Percentiles rank a stretch among this genome's conserved stretches.
These are phyloP conservation scores for Mythimna lalbum DNA, from an alignment of 2,888 invertebrate species.

Conservation along the genomic window DNA sequence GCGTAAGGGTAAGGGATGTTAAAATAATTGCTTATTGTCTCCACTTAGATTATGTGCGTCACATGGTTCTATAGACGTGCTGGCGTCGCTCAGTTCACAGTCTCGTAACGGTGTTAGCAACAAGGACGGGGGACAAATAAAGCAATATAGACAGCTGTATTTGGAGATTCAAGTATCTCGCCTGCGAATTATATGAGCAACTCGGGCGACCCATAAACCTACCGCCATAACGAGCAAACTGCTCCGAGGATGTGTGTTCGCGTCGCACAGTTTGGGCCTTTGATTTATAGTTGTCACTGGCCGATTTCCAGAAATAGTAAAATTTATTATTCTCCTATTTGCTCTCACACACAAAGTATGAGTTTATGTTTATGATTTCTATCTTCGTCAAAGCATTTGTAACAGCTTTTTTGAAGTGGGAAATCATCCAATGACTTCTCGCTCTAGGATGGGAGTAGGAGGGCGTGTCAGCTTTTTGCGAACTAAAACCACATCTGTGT, in stretches of 20 bases:
- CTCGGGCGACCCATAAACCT: constrained; percentile 64
- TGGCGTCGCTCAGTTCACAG: constrained; percentile 55
- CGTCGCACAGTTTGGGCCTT: constrained; percentile 40
- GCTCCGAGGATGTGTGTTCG: constrained; percentile 50
- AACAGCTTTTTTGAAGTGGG: no score
- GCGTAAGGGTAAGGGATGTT: constrained; percentile 52
- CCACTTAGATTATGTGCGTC: constrained; percentile 59
- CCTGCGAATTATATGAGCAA: constrained; percentile 63
- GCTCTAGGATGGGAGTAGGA: no score
- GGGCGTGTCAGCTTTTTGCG: no score
- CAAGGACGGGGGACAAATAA: constrained; percentile 69
- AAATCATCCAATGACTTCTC: background rate
- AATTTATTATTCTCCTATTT: constrained; percentile 25
- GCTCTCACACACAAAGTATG: constrained; percentile 25
- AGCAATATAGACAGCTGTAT: constrained; percentile 72
- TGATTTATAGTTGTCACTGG: constrained; percentile 49
- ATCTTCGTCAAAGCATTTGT: constrained; percentile 7
- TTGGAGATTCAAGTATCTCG: constrained; percentile 67
- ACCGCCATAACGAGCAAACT: constrained; percentile 54
- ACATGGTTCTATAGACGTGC: constrained; percentile 56
- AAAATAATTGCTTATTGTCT: constrained; percentile 64
- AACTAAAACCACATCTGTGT: no score
- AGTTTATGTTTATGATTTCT: constrained; percentile 22
- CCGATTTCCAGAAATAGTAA: constrained; percentile 44
- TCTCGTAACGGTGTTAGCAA: constrained; percentile 59